Evolutionary conservation across 53 echinoderm and acorn worm genomes (phyloP).

Genomic region (Apostichopus leukothele): DNA sequence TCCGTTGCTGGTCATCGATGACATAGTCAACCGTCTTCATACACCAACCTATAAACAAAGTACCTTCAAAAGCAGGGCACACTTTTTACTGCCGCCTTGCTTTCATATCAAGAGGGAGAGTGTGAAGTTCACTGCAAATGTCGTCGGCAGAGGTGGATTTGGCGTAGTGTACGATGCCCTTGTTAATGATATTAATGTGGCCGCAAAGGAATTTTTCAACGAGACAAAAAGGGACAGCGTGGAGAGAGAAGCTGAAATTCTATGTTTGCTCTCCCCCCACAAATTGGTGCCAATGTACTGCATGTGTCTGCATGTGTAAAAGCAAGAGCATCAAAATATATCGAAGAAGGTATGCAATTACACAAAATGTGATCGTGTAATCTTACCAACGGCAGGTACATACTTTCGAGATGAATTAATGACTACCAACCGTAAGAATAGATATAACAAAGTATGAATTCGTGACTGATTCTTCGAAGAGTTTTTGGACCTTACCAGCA

Average conservation of each 20-base stretch:
- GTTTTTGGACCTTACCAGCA: no score
- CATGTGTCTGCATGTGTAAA: no score
- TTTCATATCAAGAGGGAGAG: neutral
- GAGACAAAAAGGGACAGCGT: neutral
- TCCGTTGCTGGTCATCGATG: neutral
- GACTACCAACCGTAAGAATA: no score
- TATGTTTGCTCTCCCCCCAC: neutral
- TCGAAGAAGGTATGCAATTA: no score
- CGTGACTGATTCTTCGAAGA: no score
- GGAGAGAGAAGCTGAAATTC: constrained; percentile 8
- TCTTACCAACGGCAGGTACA: no score
- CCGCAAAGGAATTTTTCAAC: neutral
- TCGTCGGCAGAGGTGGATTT: constrained; percentile 11
- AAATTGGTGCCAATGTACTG: no score
- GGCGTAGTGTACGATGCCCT: neutral
- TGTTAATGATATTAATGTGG: neutral
- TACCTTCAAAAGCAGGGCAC: neutral
- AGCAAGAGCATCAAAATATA: no score
- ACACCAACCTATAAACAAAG: neutral
- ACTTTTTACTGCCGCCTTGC: neutral
- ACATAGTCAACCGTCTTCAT: constrained; percentile 4
- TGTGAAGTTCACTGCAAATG: neutral
- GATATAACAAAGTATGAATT: no score
- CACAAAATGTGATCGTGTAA: no score
- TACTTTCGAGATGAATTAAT: no score